Evolutionary conservation across 2,888 invertebrate genomes (phyloP).

Genomic region (Polyploca ridens): DNA sequence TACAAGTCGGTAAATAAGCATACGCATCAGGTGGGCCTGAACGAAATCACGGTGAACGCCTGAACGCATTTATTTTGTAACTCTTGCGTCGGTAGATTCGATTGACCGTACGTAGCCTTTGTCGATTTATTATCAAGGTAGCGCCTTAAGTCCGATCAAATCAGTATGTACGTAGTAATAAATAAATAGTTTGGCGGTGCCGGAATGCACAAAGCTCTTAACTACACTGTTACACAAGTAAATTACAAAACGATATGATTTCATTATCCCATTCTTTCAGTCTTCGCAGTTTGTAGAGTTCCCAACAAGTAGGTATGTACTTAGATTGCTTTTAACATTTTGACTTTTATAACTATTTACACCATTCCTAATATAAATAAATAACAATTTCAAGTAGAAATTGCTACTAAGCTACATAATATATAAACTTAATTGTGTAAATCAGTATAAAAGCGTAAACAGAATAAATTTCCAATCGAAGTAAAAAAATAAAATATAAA

Average conservation of each 20-base stretch:
- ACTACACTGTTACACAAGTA: constrained; percentile 73
- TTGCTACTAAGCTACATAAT: constrained; percentile 58
- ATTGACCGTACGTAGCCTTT: too few species aligned
- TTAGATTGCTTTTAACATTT: constrained; percentile 72
- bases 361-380: constrained; percentile 61
- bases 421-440: constrained; percentile 54
- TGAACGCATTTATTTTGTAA: too few species aligned
- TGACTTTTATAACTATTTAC: constrained; percentile 68
- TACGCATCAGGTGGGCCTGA: too few species aligned
- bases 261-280: constrained; percentile 80
- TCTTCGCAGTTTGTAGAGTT: constrained; percentile 79
- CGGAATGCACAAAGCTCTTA: constrained; percentile 72
- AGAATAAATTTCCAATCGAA: constrained; percentile 47
- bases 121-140: too few species aligned
- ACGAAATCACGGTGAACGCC: too few species aligned
- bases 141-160: constrained; percentile 23
- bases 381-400: constrained; percentile 63
- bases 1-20: too few species aligned
- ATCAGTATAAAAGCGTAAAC: constrained; percentile 63
- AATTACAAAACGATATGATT: constrained; percentile 84
- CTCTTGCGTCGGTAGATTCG: too few species aligned
- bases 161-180: constrained; percentile 43
- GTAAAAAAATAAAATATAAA: constrained; percentile 55
- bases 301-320: constrained; percentile 68
- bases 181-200: constrained; percentile 61